These are phyloP conservation scores for Acomys russatus DNA, from an alignment of 2,797 vertebrate genomes.

Conservation along the genomic window DNA sequence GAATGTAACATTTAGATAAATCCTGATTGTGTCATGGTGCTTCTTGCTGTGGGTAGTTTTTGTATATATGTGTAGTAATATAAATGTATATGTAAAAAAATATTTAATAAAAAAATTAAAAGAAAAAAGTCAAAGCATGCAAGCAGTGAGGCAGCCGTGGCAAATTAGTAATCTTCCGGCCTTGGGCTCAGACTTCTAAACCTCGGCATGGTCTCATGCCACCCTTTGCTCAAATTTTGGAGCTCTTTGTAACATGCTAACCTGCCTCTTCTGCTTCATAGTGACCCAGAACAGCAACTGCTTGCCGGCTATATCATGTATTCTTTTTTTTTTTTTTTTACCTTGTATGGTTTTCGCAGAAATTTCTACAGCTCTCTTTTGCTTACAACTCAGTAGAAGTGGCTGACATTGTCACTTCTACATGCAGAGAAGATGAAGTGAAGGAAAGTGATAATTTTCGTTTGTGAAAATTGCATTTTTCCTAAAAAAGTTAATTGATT, in stretches of 20 bases:
- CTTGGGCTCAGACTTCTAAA: background rate
- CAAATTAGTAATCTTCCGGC: background rate
- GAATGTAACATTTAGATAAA: too few species aligned
- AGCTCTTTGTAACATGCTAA: background rate
- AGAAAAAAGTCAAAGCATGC: background rate
- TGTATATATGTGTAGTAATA: too few species aligned
- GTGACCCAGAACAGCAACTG: too few species aligned
- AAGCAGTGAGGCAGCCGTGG: background rate
- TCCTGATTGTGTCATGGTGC: too few species aligned
- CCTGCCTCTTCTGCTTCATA: background rate
- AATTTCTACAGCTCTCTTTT: background rate
- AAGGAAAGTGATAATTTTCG: background rate
- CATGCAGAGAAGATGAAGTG: background rate
- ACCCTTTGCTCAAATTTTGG: background rate
- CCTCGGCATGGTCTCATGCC: background rate
- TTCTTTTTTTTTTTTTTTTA: constrained; percentile 86
- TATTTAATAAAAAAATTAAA: too few species aligned
- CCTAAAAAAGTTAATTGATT: background rate
- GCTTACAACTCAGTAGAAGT: background rate
- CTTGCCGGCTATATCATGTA: background rate
- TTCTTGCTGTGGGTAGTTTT: too few species aligned
- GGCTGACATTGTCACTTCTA: background rate
- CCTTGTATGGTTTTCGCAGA: background rate
- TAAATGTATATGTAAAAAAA: too few species aligned
- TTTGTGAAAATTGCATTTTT: background rate